Evolutionary conservation across 2,888 invertebrate genomes (phyloP), one percentile per base, ranked within the genome.

Genomic region (Cheilosia impressa): DNA sequence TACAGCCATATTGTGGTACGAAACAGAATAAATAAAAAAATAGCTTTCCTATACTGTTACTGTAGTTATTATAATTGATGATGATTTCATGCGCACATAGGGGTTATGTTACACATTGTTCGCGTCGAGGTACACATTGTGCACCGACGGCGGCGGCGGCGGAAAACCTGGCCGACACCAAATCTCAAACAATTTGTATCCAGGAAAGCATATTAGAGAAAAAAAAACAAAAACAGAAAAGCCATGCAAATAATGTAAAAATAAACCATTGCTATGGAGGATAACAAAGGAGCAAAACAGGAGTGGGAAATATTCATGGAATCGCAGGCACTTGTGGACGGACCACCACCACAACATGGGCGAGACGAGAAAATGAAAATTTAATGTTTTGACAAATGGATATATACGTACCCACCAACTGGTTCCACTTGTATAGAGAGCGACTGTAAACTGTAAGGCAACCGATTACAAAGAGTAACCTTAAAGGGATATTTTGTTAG

Each of bases 341-440:
- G 31, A 9, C 31, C 31, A 9, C 31, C 31, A 72, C 78, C 78
- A 34, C 72, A n/a, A n/a, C 72, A 72, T 63, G 55, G 72, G 69
- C 62, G 65, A 68, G 38, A 52, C 63, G 69, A n/a, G 58, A 65
- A 79, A 79, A 79, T 79, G 78, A 72, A 71, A 79, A 65, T 79
- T 79, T 79, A 79, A 79, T 79, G 78, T 65, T 79, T 72, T 72
- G 78, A 79, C 71, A 79, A 79, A 79, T 79, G 72, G 52, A 72
- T 52, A 58, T 5, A 4, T 13, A 34, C 34, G 10, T 34, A 38
- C 38, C 38, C 47, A 78, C 55, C 69, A 63, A 71, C 69, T 71
- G 78, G 55, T 63, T 63, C 57, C 45, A 47, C 9, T 47, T 47
- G n/a, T 9, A 17, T 38, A 38, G 38, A 10, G 38, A 17, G 17